A percentile compares a stretch with the other conserved stretches of the same genome.
Conservation (phyloP, 2,797 vertebrate species). For the Orestias chungarensis region DNA sequence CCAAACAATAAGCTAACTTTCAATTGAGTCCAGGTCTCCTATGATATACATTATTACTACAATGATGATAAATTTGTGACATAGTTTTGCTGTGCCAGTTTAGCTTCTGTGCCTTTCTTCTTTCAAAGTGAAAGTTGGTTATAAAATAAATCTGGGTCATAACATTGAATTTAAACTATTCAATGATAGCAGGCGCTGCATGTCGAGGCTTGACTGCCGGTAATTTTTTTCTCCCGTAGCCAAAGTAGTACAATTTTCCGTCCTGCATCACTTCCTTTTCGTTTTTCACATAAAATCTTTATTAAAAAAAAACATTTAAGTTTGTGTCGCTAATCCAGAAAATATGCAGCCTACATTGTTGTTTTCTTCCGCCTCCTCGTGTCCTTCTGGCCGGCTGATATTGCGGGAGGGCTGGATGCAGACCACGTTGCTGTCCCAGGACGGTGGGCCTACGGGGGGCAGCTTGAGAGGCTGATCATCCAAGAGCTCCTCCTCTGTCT, state of each 20-base stretch:
- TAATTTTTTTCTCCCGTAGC: too few relatives aligned
- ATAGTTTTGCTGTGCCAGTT: too few relatives aligned
- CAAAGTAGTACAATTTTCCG: neutral
- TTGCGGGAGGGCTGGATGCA: slow-evolving; percentile 97
- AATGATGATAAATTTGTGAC: too few relatives aligned
- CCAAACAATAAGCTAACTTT: too few relatives aligned
- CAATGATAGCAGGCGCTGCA: too few relatives aligned
- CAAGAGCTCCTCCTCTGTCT: slow-evolving; percentile 90
- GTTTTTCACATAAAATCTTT: neutral
- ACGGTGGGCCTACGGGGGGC: slow-evolving; percentile 87
- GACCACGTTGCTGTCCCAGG: slow-evolving; percentile 96
- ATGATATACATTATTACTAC: too few relatives aligned
- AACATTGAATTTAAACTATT: too few relatives aligned
- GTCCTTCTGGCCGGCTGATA: slow-evolving; percentile 91
- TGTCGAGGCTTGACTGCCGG: too few relatives aligned
- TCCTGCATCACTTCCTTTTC: neutral
- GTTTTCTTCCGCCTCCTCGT: slow-evolving; percentile 90
- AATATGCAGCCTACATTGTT: slow-evolving; percentile 77
- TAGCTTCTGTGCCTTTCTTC: too few relatives aligned
- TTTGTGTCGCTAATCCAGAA: neutral
- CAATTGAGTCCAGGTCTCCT: too few relatives aligned
- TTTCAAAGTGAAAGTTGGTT: too few relatives aligned
- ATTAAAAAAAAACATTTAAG: neutral
- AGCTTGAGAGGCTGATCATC: slow-evolving; percentile 91
- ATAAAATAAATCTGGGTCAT: too few relatives aligned